phyloP scores from a whole-genome alignment of 2,888 invertebrate species.

The Ennomos erosarius region DNA sequence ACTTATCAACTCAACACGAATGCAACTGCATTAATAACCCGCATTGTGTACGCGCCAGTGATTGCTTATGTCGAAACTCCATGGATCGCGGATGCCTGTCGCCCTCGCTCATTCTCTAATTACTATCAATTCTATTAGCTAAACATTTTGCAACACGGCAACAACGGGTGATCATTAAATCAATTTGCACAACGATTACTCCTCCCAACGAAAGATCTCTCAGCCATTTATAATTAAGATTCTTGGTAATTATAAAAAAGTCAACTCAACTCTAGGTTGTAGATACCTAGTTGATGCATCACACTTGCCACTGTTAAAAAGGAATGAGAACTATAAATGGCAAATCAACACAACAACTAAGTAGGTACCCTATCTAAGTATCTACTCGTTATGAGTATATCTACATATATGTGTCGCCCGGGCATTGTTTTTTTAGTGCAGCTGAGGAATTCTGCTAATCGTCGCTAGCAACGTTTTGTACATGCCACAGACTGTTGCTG shows the following conservation, averaged over 20 bases:
- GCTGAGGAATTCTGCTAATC: constrained; percentile 81
- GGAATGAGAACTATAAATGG: constrained; percentile 64
- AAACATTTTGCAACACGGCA: constrained; percentile 55
- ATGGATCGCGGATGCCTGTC: constrained; percentile 27
- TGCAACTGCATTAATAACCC: constrained; percentile 77
- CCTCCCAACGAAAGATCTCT: constrained; percentile 15
- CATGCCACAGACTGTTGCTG: constrained; percentile 70
- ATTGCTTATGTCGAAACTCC: constrained; percentile 65
- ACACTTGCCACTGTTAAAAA: constrained; percentile 39
- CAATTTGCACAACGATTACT: constrained; percentile 33
- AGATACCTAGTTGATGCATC: constrained; percentile 49
- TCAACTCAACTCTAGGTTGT: constrained; percentile 45
- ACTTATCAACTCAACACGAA: constrained; percentile 43
- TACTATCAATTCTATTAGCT: constrained; percentile 68
- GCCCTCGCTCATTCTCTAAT: constrained; percentile 63
- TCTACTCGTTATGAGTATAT: constrained; percentile 46
- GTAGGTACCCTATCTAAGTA: constrained; percentile 62
- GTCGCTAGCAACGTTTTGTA: constrained; percentile 76
- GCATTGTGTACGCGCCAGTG: constrained; percentile 70
- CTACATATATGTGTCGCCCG: constrained; percentile 53
- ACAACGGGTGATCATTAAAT: constrained; percentile 45
- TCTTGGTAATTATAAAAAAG: constrained; percentile 32
- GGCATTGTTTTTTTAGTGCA: constrained; percentile 77
- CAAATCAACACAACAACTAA: constrained; percentile 56
- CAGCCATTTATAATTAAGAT: constrained; percentile 40